Evolutionary conservation across 2,888 invertebrate genomes (phyloP).

Genomic region (Drosophila picticornis): DNA sequence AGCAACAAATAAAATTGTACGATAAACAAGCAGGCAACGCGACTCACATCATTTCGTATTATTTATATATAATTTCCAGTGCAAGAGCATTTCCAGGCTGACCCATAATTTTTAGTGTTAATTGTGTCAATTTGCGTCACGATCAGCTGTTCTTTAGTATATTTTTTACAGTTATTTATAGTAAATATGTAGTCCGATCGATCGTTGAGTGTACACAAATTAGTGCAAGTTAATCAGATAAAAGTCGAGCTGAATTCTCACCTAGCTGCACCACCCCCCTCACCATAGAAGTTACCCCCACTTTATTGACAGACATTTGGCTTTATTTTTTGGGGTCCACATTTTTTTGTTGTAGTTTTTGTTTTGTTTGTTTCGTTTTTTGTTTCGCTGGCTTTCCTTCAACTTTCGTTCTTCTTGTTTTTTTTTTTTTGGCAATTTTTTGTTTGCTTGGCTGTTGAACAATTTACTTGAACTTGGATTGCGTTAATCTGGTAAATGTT

Average conservation of each 20-base stretch:
- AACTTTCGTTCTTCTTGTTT: slow-evolving; percentile 37
- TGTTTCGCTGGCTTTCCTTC: slow-evolving; percentile 35
- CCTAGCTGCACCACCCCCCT: slow-evolving; percentile 3
- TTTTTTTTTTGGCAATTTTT: slow-evolving; percentile 37
- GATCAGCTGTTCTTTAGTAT: slow-evolving; percentile 9
- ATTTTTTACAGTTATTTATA: neutral
- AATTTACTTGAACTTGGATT: slow-evolving; percentile 71
- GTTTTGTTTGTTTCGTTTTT: slow-evolving; percentile 7
- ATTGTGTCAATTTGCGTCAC: slow-evolving; percentile 49
- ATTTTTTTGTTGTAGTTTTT: slow-evolving; percentile 16
- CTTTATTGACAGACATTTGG: slow-evolving; percentile 68
- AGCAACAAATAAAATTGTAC: slow-evolving; percentile 52
- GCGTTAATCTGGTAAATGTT: slow-evolving; percentile 82
- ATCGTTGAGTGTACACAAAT: slow-evolving; percentile 74
- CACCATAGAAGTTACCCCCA: slow-evolving; percentile 28
- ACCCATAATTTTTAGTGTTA: neutral
- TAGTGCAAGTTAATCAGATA: slow-evolving; percentile 79
- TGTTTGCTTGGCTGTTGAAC: slow-evolving; percentile 34
- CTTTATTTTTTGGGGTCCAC: slow-evolving; percentile 15
- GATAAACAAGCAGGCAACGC: neutral
- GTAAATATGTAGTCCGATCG: neutral
- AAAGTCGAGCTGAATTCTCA: slow-evolving; percentile 46
- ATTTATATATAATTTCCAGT: neutral
- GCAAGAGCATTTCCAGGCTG: neutral
- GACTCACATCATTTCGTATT: neutral